Evolutionary conservation across 2,888 invertebrate species (phyloP).

Genomic region (Scaptomyza parva): DNA sequence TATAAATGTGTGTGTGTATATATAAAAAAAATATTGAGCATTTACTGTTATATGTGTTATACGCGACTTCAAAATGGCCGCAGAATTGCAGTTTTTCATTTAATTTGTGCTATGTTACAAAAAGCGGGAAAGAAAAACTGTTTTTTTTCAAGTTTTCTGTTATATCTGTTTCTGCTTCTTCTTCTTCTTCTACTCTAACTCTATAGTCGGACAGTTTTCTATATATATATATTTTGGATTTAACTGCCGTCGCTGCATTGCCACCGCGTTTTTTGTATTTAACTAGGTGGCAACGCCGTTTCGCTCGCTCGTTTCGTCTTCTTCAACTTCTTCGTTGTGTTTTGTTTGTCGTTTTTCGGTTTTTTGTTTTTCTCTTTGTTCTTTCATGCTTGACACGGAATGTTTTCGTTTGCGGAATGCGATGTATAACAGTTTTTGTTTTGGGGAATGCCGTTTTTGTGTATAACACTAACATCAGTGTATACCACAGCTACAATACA

Average conservation of each 20-base stretch:
- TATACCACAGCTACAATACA: conserved; percentile 41
- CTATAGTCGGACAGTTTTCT: conserved; percentile 42
- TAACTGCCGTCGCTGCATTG: conserved; percentile 46
- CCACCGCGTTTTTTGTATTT: not conserved
- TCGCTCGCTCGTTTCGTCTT: conserved; percentile 43
- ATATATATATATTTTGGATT: not conserved
- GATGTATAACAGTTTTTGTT: conserved; percentile 39
- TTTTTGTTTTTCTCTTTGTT: conserved; percentile 6
- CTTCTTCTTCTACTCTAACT: conserved; percentile 22
- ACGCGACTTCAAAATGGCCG: conserved; percentile 19
- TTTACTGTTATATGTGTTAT: conserved; percentile 48
- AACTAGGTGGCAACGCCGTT: conserved; percentile 35
- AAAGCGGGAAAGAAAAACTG: conserved; percentile 26
- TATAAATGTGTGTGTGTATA: conserved; percentile 3
- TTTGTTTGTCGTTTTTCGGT: conserved; percentile 16
- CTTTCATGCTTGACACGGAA: conserved; percentile 33
- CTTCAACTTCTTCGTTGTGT: conserved; percentile 25
- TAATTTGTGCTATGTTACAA: conserved; percentile 7
- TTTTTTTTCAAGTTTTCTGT: not conserved
- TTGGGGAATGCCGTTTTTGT: conserved; percentile 16
- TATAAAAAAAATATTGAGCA: conserved; percentile 55
- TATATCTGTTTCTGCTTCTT: conserved; percentile 1
- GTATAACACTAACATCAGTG: not conserved
- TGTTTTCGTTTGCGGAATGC: conserved; percentile 47
- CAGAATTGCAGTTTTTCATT: too few species aligned